Evolutionary conservation across 2,888 invertebrate species (phyloP).

Genomic region (Trilocha varians): DNA sequence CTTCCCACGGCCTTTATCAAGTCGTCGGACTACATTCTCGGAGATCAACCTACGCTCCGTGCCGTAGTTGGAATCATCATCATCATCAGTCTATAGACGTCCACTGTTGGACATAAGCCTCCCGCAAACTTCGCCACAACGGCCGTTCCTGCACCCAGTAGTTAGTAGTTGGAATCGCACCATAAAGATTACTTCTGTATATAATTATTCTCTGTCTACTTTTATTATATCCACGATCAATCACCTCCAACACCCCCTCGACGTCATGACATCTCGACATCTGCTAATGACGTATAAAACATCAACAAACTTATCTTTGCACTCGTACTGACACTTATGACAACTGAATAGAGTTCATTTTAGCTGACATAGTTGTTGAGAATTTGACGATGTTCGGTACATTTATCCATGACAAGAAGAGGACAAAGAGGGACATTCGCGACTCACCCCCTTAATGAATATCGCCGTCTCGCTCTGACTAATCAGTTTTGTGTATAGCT

Average conservation of each 20-base stretch:
- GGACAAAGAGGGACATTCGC: not conserved
- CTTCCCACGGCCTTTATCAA: too few relatives aligned
- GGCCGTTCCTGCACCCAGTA: too few relatives aligned
- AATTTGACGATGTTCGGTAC: constrained; percentile 12
- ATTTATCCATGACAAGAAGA: constrained; percentile 3
- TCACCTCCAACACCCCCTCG: constrained; percentile 24
- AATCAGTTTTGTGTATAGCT: not conserved
- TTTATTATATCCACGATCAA: constrained; percentile 25
- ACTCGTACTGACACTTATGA: constrained; percentile 10
- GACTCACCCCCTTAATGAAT: not conserved
- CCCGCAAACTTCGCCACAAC: too few relatives aligned
- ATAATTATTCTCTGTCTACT: constrained; percentile 11
- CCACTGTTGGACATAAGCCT: too few relatives aligned
- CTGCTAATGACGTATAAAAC: constrained; percentile 27
- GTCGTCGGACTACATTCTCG: too few relatives aligned
- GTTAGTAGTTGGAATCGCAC: too few relatives aligned
- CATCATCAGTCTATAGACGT: too few relatives aligned
- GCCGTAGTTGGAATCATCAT: too few relatives aligned
- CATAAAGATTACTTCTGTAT: too few relatives aligned
- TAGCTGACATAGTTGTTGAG: not conserved
- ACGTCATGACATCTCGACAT: constrained; percentile 35
- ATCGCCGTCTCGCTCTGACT: not conserved
- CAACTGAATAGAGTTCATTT: not conserved
- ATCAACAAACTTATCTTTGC: constrained; percentile 8
- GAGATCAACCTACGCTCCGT: too few relatives aligned